These are phyloP conservation scores for Hydrolagus colliei DNA, from an alignment of 2,797 vertebrate genomes.

Conservation along the genomic window DNA sequence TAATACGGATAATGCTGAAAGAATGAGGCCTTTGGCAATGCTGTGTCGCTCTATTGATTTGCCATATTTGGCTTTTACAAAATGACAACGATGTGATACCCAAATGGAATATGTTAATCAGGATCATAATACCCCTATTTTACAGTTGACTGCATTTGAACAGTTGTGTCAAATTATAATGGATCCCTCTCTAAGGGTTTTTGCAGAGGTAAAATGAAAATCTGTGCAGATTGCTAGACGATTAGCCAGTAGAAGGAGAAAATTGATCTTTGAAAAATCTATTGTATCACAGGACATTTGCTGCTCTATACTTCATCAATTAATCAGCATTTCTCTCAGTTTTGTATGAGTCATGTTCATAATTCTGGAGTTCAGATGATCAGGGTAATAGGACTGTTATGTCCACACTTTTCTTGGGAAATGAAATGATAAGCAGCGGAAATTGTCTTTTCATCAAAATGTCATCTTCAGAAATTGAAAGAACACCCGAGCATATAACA, in stretches of 20 bases:
- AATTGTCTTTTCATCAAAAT: conserved; percentile 7
- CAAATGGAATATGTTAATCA: background rate
- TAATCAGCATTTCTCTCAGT: background rate
- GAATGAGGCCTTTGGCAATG: background rate
- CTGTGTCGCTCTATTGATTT: background rate
- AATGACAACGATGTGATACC: background rate
- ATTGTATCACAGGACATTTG: background rate
- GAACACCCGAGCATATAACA: too few species aligned
- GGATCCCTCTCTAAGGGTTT: background rate
- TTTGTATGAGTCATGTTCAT: background rate
- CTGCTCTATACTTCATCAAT: background rate
- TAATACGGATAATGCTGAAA: background rate
- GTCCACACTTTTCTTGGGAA: background rate
- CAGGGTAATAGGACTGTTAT: background rate
- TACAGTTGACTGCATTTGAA: background rate
- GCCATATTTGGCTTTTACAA: background rate
- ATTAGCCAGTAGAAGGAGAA: background rate
- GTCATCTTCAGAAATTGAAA: background rate
- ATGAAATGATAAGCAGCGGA: background rate
- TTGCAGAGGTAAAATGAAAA: background rate
- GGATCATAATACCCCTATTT: background rate
- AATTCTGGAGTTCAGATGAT: background rate
- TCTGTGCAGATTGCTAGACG: background rate
- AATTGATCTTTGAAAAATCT: background rate
- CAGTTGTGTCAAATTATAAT: background rate